Evolutionary conservation across 2,797 vertebrate species (phyloP), one percentile per base, ranked within the genome.

Genomic region (Chromis chromis): DNA sequence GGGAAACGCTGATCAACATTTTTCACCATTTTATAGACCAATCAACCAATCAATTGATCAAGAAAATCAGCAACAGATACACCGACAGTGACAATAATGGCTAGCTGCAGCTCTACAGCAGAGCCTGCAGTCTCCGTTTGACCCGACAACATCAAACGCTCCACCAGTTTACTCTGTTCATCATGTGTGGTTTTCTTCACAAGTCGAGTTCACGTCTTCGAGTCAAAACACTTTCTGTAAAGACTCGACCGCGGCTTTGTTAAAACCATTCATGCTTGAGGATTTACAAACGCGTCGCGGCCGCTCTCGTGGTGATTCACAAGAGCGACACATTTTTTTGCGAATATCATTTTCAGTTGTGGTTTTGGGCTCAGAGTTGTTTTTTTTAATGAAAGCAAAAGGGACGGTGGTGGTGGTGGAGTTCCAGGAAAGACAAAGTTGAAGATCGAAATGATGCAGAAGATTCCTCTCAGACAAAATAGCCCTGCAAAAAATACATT

Each of bases 151-250:
- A 70, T 74, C 44, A 80, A 74, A 79, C 40, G 19, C n/a, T 42
- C 53, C 44, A 54, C 54, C n/a, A 14, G 61, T 81, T 81, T 72
- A 27, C 60, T 64, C 46, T 6, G 21, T 48, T 65, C 36, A 67
- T 58, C n/a, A 17, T 49, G 28, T 64, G 66, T 50, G 61, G 57
- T 53, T 71, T 63, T 78, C 44, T 63, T 78, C 57, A 11, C n/a
- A 8, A 52, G 53, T 48, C 22, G 12, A 58, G 22, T 27, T 72
- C 65, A 66, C 28, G 6, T 73, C 65, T 67, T 57, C 5, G 40
- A 74, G 59, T 78, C 69, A 76, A 3, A 78, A 78, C 68, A 74
- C 71, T 76, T 78, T 78, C 73, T 70, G 54, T 70, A 49, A 25
- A 42, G 69, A 82, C 60, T 67, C 22, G n/a, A 22, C 60, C 56